Percentiles rank a stretch among this genome's conserved stretches.
phyloP scores from a whole-genome alignment of 2,113 vertebrate species.

The Thoracochromis brauschi region DNA sequence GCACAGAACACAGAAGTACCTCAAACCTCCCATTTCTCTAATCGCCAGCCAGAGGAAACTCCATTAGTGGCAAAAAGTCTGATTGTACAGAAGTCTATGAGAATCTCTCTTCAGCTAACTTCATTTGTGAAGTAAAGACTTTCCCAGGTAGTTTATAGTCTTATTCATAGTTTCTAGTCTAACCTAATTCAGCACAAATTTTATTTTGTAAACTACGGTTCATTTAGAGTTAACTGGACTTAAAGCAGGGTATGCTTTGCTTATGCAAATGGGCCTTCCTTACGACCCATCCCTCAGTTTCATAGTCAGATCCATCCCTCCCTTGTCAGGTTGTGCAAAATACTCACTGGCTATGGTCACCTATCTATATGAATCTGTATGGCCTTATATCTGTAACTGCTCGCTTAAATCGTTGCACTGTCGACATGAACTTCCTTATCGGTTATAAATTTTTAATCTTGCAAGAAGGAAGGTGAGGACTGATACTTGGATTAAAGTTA shows the following conservation, averaged over 20 bases:
- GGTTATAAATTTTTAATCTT: rapidly evolving
- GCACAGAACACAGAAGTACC: neutral
- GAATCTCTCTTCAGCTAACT: neutral
- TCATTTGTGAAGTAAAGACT: neutral
- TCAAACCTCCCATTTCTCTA: neutral
- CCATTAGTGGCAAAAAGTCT: neutral
- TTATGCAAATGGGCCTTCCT: neutral
- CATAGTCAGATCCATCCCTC: neutral
- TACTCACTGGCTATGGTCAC: neutral
- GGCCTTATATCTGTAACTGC: neutral
- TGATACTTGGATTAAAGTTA: neutral
- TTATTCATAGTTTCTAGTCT: neutral
- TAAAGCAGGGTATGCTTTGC: rapidly evolving
- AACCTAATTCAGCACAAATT: neutral
- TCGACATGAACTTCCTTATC: neutral
- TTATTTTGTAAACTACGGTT: neutral
- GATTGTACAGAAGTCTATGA: neutral
- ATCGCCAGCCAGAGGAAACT: neutral
- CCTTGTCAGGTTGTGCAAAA: neutral
- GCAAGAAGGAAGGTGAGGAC: neutral
- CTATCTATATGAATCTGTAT: rapidly evolving
- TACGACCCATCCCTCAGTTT: neutral
- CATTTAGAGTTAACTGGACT: neutral
- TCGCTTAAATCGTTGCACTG: rapidly evolving
- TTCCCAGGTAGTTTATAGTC: neutral